phyloP scores from a whole-genome alignment of 2,797 vertebrate genomes.

The Hyperoplus immaculatus region DNA sequence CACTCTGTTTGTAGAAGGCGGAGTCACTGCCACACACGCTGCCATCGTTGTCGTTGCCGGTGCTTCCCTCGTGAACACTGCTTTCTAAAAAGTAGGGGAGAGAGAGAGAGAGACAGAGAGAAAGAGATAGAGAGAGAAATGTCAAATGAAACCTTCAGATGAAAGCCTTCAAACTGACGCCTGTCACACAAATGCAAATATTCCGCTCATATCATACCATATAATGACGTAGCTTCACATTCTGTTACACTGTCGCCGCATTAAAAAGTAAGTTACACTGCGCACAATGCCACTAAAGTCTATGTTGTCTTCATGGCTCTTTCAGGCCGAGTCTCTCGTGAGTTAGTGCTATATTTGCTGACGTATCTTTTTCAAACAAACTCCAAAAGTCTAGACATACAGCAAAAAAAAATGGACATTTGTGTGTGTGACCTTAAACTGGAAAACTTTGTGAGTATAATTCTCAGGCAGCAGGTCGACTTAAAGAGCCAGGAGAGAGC shows the following conservation, averaged over 20 bases:
- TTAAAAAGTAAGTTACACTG: conserved; percentile 52
- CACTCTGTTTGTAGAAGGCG: conserved; percentile 93
- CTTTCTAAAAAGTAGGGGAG: conserved; percentile 81
- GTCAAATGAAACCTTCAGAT: conserved; percentile 33
- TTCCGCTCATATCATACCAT: conserved; percentile 28
- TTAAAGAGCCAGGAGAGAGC: conserved; percentile 36
- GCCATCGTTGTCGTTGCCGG: conserved; percentile 93
- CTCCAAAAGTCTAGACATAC: conserved; percentile 15
- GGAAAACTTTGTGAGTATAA: conserved; percentile 39
- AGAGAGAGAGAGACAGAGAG: not conserved
- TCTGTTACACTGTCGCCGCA: conserved; percentile 8
- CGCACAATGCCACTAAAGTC: conserved; percentile 28
- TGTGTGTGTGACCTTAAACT: conserved; percentile 31
- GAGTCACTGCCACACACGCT: conserved; percentile 95
- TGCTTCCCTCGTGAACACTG: conserved; percentile 90
- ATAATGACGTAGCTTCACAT: conserved; percentile 20
- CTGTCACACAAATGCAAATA: conserved; percentile 49
- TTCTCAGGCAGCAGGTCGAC: conserved; percentile 7
- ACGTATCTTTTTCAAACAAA: conserved; percentile 25
- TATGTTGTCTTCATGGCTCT: conserved; percentile 28
- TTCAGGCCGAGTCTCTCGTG: conserved; percentile 39
- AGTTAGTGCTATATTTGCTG: conserved; percentile 36
- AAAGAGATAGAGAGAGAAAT: not conserved
- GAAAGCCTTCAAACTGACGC: conserved; percentile 34
- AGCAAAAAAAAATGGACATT: conserved; percentile 12